These are phyloP conservation scores for Drymonia ruficornis DNA, from an alignment of 2,888 invertebrate species.

Conservation along the genomic window DNA sequence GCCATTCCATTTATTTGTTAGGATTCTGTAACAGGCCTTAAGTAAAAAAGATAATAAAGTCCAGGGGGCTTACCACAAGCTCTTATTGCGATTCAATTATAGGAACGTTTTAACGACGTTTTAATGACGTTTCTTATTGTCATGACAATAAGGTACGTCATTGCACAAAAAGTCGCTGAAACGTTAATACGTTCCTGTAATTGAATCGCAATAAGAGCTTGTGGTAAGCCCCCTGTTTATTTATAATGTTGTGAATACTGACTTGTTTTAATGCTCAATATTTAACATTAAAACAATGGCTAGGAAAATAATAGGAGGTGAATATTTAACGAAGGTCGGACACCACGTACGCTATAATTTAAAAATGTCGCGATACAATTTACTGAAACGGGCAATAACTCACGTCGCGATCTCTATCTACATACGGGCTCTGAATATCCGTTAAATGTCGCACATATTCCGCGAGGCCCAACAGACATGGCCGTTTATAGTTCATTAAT, in stretches of 20 bases:
- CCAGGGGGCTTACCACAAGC: too few relatives aligned
- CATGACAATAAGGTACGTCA: too few relatives aligned
- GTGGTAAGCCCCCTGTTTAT: too few relatives aligned
- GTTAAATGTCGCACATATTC: slow-evolving; percentile 12
- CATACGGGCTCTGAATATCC: slow-evolving; percentile 18
- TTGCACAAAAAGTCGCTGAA: too few relatives aligned
- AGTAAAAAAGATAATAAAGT: too few relatives aligned
- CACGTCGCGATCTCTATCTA: slow-evolving; percentile 29
- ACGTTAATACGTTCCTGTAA: too few relatives aligned
- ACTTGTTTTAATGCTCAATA: neutral
- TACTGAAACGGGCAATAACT: neutral
- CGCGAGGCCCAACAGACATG: slow-evolving; percentile 14
- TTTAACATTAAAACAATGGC: neutral
- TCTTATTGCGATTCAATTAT: too few relatives aligned
- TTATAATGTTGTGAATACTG: neutral
- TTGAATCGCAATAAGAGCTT: too few relatives aligned
- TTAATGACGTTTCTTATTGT: too few relatives aligned
- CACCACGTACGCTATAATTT: neutral
- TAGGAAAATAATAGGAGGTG: neutral
- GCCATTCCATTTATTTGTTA: too few relatives aligned
- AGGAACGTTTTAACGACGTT: too few relatives aligned
- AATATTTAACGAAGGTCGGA: neutral
- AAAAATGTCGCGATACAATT: slow-evolving; percentile 4
- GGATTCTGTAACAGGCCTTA: too few relatives aligned
- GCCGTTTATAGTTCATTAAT: slow-evolving; percentile 33